phyloP scores from a whole-genome alignment of 2,113 vertebrate species.

The Solea solea region DNA sequence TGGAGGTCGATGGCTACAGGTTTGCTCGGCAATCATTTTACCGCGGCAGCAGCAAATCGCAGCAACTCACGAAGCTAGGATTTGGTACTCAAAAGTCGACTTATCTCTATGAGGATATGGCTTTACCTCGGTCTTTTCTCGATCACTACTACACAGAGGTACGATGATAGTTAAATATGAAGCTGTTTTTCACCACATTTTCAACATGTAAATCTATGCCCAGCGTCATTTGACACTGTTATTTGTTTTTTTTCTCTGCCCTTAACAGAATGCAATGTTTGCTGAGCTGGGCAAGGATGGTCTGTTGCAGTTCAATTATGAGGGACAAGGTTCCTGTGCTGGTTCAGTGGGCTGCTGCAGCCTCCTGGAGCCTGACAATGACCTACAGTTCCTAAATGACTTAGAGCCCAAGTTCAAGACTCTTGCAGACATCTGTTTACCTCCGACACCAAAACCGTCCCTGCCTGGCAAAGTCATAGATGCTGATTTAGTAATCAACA shows the following conservation, averaged over 20 bases:
- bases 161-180: background rate
- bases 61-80: slow-evolving; percentile 5
- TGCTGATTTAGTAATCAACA: slow-evolving; percentile 1
- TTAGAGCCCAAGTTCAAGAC: slow-evolving; percentile 89
- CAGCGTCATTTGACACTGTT: background rate
- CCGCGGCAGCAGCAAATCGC: background rate
- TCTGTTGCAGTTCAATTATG: slow-evolving; percentile 83
- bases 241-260: slow-evolving; percentile 27
- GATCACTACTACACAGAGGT: slow-evolving; percentile 78
- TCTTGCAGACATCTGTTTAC: slow-evolving; percentile 86
- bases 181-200: slow-evolving; percentile 1
- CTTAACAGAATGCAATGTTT: slow-evolving; percentile 85
- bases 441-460: slow-evolving; percentile 2
- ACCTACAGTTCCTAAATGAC: slow-evolving; percentile 87
- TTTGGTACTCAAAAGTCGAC: background rate
- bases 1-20: slow-evolving; percentile 23
- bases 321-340: slow-evolving; percentile 83
- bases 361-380: slow-evolving; percentile 85
- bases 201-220: background rate
- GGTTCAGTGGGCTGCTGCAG: slow-evolving; percentile 89
- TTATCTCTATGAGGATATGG: slow-evolving; percentile 59
- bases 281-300: slow-evolving; percentile 78
- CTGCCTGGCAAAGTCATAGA: background rate
- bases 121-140: slow-evolving; percentile 67
- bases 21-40: slow-evolving; percentile 8